Conservation (phyloP, 2,797 vertebrate genomes). For the Gobio occitaniae region DNA sequence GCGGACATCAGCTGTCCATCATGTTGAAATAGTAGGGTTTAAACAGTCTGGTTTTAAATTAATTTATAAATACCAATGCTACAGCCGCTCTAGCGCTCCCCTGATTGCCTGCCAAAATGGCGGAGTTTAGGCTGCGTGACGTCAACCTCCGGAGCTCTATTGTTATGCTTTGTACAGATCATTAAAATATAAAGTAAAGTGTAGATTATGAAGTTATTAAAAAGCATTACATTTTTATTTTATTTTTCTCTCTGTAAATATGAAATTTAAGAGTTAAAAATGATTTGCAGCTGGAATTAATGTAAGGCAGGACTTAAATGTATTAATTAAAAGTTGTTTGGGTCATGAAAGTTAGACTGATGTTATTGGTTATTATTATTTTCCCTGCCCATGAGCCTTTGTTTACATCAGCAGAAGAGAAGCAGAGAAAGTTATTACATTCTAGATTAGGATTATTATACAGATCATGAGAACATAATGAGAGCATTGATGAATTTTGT, state of each 20-base stretch:
- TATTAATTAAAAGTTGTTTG: not conserved
- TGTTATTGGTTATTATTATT: not conserved
- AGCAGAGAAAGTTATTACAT: not conserved
- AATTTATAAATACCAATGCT: too few relatives aligned
- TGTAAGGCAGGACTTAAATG: not conserved
- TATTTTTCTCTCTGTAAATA: not conserved
- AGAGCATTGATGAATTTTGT: too few relatives aligned
- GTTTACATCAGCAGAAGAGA: not conserved
- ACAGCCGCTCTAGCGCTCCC: too few relatives aligned
- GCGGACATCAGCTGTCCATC: too few relatives aligned
- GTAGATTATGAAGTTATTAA: not conserved
- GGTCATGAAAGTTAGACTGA: not conserved
- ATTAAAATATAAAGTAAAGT: not conserved
- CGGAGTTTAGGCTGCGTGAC: too few relatives aligned
- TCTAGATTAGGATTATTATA: too few relatives aligned
- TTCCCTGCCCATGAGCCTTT: not conserved
- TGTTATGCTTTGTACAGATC: not conserved
- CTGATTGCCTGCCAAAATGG: too few relatives aligned
- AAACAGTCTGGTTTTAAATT: too few relatives aligned
- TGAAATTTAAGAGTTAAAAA: not conserved
- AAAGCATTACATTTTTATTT: not conserved
- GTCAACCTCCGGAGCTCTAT: not conserved
- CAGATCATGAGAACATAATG: too few relatives aligned
- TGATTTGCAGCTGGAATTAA: not conserved
- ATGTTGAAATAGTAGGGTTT: too few relatives aligned